A percentile compares a stretch with the other conserved stretches of the same genome.
Evolutionary conservation across 2,113 vertebrate species (phyloP).

Genomic region (Pleuronectes platessa): DNA sequence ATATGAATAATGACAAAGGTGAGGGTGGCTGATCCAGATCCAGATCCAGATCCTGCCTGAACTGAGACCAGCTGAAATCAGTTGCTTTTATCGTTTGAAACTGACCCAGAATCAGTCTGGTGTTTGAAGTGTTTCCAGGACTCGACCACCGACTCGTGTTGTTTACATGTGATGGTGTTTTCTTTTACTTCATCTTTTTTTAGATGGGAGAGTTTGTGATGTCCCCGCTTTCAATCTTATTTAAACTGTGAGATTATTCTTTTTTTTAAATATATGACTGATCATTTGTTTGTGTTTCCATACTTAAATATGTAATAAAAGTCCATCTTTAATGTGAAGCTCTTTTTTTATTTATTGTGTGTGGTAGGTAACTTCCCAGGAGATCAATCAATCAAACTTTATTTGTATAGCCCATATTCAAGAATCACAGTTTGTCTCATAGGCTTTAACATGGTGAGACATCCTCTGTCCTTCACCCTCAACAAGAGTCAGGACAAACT

Average conservation of each 20-base stretch:
- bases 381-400: too few species aligned
- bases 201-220: neutral
- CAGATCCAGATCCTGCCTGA: neutral
- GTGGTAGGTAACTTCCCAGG: too few species aligned
- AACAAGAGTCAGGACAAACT: too few species aligned
- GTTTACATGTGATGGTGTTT: neutral
- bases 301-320: slow-evolving; percentile 37
- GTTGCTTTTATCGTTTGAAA: neutral
- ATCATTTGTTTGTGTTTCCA: slow-evolving; percentile 1
- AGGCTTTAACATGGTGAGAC: too few species aligned
- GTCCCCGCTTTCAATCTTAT: slow-evolving; percentile 11
- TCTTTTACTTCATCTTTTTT: neutral
- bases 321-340: neutral
- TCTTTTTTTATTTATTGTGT: neutral
- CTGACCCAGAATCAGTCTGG: neutral
- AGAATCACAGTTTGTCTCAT: too few species aligned
- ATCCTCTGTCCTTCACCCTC: too few species aligned
- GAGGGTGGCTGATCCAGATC: neutral
- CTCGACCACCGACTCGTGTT: neutral
- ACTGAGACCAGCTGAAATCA: neutral
- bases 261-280: neutral
- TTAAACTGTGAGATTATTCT: slow-evolving; percentile 7
- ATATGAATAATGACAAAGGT: neutral
- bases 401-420: too few species aligned
- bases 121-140: too few species aligned